A percentile compares a stretch with the other conserved stretches of the same genome.
These are phyloP conservation scores for Palythoa heliodiscus DNA, from an alignment of 92 coral and sea anemone species.

Conservation along the genomic window DNA sequence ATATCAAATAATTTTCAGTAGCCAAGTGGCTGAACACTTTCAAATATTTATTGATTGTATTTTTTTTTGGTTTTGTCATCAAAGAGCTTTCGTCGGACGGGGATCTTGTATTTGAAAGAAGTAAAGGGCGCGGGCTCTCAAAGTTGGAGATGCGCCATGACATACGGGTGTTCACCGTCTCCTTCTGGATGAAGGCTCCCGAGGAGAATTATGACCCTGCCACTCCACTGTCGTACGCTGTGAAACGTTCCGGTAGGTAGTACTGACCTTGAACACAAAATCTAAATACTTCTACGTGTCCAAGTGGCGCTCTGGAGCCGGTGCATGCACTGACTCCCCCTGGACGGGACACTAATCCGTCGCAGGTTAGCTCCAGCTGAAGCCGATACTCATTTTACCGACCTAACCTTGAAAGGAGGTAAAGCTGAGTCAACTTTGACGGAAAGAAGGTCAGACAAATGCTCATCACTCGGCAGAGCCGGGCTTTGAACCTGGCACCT, in stretches of 20 bases:
- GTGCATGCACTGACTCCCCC: too few species aligned
- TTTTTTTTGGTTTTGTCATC: background rate
- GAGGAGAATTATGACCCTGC: conserved; percentile 74
- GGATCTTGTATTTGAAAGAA: conserved; percentile 76
- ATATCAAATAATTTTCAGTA: background rate
- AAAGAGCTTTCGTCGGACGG: conserved; percentile 73
- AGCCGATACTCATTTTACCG: too few species aligned
- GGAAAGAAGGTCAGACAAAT: too few species aligned
- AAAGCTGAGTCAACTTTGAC: too few species aligned
- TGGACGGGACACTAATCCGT: too few species aligned
- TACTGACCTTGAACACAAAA: too few species aligned
- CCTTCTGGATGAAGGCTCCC: conserved; percentile 94
- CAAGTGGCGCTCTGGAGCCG: too few species aligned
- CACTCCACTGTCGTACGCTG: conserved; percentile 94
- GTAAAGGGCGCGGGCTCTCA: conserved; percentile 75
- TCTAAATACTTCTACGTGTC: too few species aligned
- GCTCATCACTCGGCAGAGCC: too few species aligned
- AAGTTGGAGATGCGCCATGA: conserved; percentile 78
- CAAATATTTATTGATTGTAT: background rate
- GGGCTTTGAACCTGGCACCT: too few species aligned
- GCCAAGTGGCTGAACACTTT: background rate
- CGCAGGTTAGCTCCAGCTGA: too few species aligned
- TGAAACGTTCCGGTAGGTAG: conserved; percentile 66
- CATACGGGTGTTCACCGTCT: conserved; percentile 79
- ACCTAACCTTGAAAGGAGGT: too few species aligned